These are phyloP conservation scores for Cricetomys ansorgei DNA, from an alignment of 2,113 vertebrate species.

Conservation along the genomic window DNA sequence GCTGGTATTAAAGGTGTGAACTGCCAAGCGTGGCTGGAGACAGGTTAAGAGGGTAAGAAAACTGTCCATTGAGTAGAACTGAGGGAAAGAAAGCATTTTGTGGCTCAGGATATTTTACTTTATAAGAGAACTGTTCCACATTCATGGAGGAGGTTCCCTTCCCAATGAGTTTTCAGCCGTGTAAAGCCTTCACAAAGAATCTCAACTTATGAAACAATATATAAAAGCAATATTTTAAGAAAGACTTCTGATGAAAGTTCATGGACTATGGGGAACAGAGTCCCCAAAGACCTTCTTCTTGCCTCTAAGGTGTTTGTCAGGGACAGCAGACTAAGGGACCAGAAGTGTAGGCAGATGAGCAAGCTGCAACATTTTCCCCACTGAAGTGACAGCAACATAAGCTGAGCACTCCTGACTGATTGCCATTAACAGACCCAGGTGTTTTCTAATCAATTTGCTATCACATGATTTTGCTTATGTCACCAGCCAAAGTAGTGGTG, in stretches of 20 bases:
- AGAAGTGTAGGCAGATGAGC: neutral
- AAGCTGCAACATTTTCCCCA: neutral
- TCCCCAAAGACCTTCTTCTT: neutral
- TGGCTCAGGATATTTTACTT: constrained; percentile 50
- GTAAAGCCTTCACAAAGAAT: neutral
- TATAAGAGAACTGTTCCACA: neutral
- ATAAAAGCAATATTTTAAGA: neutral
- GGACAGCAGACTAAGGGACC: neutral
- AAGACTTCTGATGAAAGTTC: neutral
- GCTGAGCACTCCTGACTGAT: neutral
- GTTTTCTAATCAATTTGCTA: constrained; percentile 45
- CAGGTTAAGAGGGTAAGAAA: constrained; percentile 62
- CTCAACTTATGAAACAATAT: constrained; percentile 43
- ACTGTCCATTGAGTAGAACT: constrained; percentile 57
- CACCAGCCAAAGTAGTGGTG: neutral
- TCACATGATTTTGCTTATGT: constrained; percentile 5
- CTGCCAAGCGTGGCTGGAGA: neutral
- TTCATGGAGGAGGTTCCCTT: constrained; percentile 24
- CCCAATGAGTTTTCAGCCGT: neutral
- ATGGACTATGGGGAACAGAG: neutral
- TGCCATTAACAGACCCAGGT: neutral
- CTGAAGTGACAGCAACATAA: constrained; percentile 2
- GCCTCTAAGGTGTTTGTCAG: neutral
- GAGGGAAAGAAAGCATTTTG: constrained; percentile 27
- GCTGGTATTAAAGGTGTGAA: neutral